Percentiles rank a stretch among this genome's conserved stretches.
Conservation (phyloP, 2,797 vertebrate genomes). For the Danio choprae region DNA sequence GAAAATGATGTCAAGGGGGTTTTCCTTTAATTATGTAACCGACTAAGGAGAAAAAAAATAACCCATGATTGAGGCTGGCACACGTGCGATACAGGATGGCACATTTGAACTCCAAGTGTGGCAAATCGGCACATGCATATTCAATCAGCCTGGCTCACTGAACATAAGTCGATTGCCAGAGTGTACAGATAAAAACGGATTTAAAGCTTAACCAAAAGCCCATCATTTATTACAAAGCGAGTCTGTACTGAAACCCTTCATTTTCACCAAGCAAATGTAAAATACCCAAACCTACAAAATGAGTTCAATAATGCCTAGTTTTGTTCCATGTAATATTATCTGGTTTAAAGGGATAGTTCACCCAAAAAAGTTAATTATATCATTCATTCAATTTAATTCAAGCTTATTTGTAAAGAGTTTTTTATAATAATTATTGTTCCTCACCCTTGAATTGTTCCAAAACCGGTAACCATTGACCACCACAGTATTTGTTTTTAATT, state of each 20-base stretch:
- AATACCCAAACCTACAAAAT: neutral
- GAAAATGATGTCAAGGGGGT: neutral
- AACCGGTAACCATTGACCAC: no score
- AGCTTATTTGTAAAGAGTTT: no score
- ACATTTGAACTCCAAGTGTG: slow-evolving; percentile 64
- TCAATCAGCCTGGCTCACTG: slow-evolving; percentile 59
- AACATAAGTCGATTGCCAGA: slow-evolving; percentile 45
- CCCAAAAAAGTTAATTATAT: no score
- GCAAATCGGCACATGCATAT: slow-evolving; percentile 57
- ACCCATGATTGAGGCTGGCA: slow-evolving; percentile 62
- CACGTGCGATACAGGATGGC: slow-evolving; percentile 35
- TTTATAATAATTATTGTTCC: no score
- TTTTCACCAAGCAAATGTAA: slow-evolving; percentile 51
- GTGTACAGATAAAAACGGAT: slow-evolving; percentile 58
- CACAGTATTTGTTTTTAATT: no score
- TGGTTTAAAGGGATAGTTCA: no score
- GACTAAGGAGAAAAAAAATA: slow-evolving; percentile 52
- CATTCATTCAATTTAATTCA: no score
- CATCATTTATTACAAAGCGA: slow-evolving; percentile 42
- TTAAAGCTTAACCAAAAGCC: slow-evolving; percentile 65
- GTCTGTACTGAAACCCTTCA: slow-evolving; percentile 61
- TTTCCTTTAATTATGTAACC: slow-evolving; percentile 57
- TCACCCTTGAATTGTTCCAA: no score
- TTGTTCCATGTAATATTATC: neutral
- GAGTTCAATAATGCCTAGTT: neutral